A percentile compares a stretch with the other conserved stretches of the same genome.
These are phyloP conservation scores for Oostethus manadensis DNA, from an alignment of 2,113 vertebrate species.

Conservation along the genomic window DNA sequence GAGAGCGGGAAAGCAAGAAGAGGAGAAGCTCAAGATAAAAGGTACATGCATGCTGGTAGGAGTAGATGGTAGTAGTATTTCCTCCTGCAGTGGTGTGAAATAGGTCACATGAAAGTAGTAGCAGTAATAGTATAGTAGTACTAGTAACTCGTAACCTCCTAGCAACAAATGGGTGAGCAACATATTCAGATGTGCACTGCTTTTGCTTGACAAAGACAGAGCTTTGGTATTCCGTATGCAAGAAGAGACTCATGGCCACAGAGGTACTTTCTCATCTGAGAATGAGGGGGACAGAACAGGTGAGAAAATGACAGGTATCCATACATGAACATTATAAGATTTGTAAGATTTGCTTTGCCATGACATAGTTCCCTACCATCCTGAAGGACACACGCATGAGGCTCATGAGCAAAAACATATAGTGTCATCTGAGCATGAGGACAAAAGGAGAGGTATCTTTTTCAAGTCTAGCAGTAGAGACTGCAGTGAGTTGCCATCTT, in stretches of 20 bases:
- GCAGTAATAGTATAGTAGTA: no score
- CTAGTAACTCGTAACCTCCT: no score
- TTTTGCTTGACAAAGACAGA: background rate
- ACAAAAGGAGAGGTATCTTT: constrained; percentile 1
- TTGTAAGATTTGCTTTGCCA: no score
- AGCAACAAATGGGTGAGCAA: no score
- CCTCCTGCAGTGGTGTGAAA: no score
- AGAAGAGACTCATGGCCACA: background rate
- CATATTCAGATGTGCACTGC: background rate
- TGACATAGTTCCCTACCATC: constrained; percentile 1
- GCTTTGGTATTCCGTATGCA: background rate
- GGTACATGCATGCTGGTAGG: background rate
- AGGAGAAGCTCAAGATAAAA: background rate
- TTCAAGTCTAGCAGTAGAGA: background rate
- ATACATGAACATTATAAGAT: no score
- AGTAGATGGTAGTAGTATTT: no score
- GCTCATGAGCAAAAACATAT: background rate
- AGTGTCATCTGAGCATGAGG: background rate
- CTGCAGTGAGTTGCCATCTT: no score
- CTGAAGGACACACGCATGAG: background rate
- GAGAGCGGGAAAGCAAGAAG: background rate
- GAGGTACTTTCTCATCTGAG: background rate
- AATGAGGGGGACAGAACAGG: background rate
- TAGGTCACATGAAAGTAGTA: no score
- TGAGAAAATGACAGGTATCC: background rate